Conservation (phyloP, 2,888 invertebrate species). For the Oscheius sp. region DNA sequence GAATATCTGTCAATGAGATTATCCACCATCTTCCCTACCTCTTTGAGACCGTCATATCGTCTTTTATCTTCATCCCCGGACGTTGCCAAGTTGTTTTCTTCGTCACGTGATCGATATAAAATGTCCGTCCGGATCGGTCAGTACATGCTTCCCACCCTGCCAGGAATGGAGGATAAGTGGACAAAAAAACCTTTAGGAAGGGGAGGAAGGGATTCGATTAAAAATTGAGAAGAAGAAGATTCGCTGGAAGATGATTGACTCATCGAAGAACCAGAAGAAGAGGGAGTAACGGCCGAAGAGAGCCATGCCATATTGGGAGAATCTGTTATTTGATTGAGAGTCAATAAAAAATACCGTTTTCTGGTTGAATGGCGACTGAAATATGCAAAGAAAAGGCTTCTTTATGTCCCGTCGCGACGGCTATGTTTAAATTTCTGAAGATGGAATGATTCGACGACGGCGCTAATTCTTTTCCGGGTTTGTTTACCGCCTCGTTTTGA, state of each 20-base stretch:
- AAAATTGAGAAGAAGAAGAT: slow-evolving; percentile 23
- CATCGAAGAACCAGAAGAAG: slow-evolving; percentile 29
- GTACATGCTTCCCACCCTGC: slow-evolving; percentile 91
- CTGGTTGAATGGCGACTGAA: slow-evolving; percentile 10
- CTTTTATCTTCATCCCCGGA: slow-evolving; percentile 25
- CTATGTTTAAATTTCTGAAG: slow-evolving; percentile 26
- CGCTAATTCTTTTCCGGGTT: too few species aligned
- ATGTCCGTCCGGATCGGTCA: slow-evolving; percentile 93
- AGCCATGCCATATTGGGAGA: slow-evolving; percentile 7
- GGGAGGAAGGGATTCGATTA: slow-evolving; percentile 19
- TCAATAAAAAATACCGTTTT: background rate
- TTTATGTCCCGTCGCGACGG: slow-evolving; percentile 11
- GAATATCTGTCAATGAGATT: slow-evolving; percentile 19
- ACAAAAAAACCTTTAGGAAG: slow-evolving; percentile 4
- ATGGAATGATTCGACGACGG: background rate
- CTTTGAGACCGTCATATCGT: slow-evolving; percentile 12
- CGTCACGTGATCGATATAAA: slow-evolving; percentile 96
- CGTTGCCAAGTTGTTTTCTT: slow-evolving; percentile 88
- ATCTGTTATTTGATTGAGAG: background rate
- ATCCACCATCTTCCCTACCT: background rate
- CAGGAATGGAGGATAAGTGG: background rate
- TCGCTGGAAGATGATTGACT: slow-evolving; percentile 23
- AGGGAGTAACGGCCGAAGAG: slow-evolving; percentile 22
- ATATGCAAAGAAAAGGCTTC: slow-evolving; percentile 16
- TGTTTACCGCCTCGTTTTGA: slow-evolving; percentile 13